Evolutionary conservation across 1,140 invertebrate genomes (phyloP), one percentile per base, ranked within the genome.

Genomic region (Notospermus geniculatus): DNA sequence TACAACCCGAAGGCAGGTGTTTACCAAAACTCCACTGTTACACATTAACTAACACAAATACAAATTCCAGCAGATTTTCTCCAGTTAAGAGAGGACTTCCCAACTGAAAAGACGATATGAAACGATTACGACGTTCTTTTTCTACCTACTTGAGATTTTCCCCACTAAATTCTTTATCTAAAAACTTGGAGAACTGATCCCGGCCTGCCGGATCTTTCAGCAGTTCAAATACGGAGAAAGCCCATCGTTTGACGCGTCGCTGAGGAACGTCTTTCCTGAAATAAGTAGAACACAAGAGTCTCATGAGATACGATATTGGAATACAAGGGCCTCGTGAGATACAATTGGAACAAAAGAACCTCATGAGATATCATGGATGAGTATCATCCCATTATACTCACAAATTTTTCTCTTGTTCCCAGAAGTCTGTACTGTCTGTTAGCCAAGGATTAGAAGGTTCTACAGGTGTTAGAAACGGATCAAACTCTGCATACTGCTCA

Each of bases 121-220:
- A n/a, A n/a, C n/a, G n/a, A n/a, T n/a, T n/a, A 7, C 4, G 4
- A 36, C 4, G 32, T 7, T 36, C 32, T 36, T 15, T 36, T 29
- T 25, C 56, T 17, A 71, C 78, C 93, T 95, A 77, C 93, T 95
- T 95, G 63, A 99, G 87, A 85, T 99, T 99, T 86, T 99, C 97
- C 45, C 92, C 92, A 74, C 93, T 97, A 82, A 98, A 99, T 84
- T 99, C 97, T 81, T 98, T 98, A 78, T 96, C 92, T 46, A 99
- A 85, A 83, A 98, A 98, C 75, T 90, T 90, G 64, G 89, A 88
- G 81, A 99, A 97, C 83, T 98, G 95, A 64, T 99, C 95, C 65
- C 91, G 84, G 2, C 97, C 97, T n/a, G 95, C 87, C 2, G 92
- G 88, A 86, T 99, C 97, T 67, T 90, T 88, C 15, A 99, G 84